Evolutionary conservation across 1,140 invertebrate genomes (phyloP), one percentile per base, ranked within the genome.

Genomic region (Anastrepha ludens): DNA sequence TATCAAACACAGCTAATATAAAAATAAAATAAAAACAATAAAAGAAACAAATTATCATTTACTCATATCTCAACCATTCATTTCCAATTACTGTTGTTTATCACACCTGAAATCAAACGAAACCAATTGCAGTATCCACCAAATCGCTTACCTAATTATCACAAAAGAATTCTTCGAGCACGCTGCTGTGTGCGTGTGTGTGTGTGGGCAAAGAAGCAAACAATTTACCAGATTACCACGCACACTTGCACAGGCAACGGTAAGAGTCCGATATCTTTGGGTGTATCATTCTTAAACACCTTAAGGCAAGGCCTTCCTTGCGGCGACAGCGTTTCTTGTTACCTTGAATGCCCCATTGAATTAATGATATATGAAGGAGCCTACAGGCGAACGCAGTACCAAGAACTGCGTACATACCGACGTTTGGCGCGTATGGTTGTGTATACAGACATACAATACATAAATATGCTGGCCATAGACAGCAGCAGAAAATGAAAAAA

Each of bases 141-240:
- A 74, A 17, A 50, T 74, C 41, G 70, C 47, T 17, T 74, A 74
- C 4, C 39, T 74, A 74, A 74, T 74, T 74, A 74, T 74, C 70
- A 74, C 70, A 74, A 74, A 74, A 74, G 70, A 74, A 74, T 74
- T 74, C 17, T 50, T 74, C 7, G 17, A 47, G 44, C 17, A 9
- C 65, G 29, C 15, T 74, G 41, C 47, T 74, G 44, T 3, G 15
- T 41, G 41, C 17, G 15, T 50, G 13, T 74, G 70, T 62, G 60
- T 62, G n/a, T 62, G 60, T 62, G 13, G 9, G n/a, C 15, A 15
- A 62, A 62, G 60, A 17, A 47, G 13, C 44, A 44, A 74, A 74
- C 44, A 74, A 74, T 47, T 74, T 15, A n/a, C 70, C 44, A 41
- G 44, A 44, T n/a, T 55, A 55, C 9, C 39, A 74, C 2, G 9